Conservation (phyloP, 2,888 invertebrate species). For the Aethes cnicana region DNA sequence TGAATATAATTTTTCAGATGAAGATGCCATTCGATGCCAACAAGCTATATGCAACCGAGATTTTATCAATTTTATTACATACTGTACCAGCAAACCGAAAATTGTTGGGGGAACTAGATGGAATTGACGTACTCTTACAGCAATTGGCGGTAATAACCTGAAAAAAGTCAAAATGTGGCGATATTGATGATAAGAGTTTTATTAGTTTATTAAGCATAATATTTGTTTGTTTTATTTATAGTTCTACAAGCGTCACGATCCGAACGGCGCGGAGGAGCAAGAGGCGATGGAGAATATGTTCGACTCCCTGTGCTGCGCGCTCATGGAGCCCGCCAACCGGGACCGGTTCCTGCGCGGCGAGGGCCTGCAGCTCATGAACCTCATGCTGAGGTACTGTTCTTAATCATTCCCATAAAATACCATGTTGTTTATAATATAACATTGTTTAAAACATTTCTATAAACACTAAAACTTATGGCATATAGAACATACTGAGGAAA, state of each 20-base stretch:
- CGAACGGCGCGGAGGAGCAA: constrained; percentile 94
- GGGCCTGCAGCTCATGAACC: constrained; percentile 99
- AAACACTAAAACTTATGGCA: too few relatives aligned
- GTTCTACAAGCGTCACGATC: constrained; percentile 97
- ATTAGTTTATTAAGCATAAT: too few relatives aligned
- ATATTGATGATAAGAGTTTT: too few relatives aligned
- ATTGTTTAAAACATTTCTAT: too few relatives aligned
- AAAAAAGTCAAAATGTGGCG: too few relatives aligned
- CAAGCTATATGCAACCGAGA: constrained; percentile 97
- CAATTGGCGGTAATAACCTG: constrained; percentile 89
- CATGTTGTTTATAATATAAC: too few relatives aligned
- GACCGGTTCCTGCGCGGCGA: constrained; percentile 97
- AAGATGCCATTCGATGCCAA: constrained; percentile 97
- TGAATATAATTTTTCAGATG: constrained; percentile 69
- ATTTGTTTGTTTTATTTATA: too few relatives aligned
- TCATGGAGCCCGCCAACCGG: constrained; percentile 94
- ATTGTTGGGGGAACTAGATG: constrained; percentile 94
- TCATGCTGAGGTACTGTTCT: constrained; percentile 90
- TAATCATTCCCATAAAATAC: background rate
- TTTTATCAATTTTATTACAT: constrained; percentile 96
- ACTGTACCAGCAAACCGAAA: constrained; percentile 91
- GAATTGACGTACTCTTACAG: constrained; percentile 97
- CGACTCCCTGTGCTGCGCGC: constrained; percentile 95
- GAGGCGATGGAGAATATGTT: constrained; percentile 99
- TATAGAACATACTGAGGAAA: too few relatives aligned